These are phyloP conservation scores for Temnothorax ravouxi DNA, from an alignment of 2,888 invertebrate genomes.

Conservation along the genomic window DNA sequence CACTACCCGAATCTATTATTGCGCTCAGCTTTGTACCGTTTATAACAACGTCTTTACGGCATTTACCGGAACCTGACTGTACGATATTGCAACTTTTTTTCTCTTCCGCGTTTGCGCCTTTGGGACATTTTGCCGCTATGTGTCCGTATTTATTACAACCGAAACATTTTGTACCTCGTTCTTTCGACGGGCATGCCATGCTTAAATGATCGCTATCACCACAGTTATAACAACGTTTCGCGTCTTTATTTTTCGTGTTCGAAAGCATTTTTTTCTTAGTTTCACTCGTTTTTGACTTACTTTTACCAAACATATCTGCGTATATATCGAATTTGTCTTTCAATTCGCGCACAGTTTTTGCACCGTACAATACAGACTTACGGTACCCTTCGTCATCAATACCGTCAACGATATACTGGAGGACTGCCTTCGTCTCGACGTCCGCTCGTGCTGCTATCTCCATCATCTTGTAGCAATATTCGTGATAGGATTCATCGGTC, in stretches of 20 bases:
- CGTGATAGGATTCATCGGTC: not conserved
- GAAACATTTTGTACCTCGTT: not conserved
- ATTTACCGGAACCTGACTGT: not conserved
- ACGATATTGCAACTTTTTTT: slow-evolving; percentile 15
- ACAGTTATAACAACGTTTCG: not conserved
- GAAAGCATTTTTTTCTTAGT: not conserved
- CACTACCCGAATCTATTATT: slow-evolving; percentile 35
- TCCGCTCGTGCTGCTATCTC: not conserved
- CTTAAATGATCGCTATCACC: not conserved
- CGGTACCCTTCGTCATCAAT: not conserved
- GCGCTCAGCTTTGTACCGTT: slow-evolving; percentile 9
- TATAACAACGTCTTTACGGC: not conserved
- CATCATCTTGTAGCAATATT: not conserved
- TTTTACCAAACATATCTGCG: not conserved
- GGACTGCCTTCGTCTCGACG: not conserved
- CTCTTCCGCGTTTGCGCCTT: slow-evolving; percentile 41
- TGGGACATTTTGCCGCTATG: not conserved
- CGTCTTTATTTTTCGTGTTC: not conserved
- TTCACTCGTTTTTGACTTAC: not conserved
- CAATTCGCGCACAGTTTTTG: not conserved
- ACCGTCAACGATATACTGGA: not conserved
- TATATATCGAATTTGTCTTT: slow-evolving; percentile 7
- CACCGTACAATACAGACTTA: not conserved
- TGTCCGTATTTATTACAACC: slow-evolving; percentile 1
- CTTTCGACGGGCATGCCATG: not conserved